phyloP scores from a whole-genome alignment of 2,888 invertebrate species.

The Ennomos quercinarius region DNA sequence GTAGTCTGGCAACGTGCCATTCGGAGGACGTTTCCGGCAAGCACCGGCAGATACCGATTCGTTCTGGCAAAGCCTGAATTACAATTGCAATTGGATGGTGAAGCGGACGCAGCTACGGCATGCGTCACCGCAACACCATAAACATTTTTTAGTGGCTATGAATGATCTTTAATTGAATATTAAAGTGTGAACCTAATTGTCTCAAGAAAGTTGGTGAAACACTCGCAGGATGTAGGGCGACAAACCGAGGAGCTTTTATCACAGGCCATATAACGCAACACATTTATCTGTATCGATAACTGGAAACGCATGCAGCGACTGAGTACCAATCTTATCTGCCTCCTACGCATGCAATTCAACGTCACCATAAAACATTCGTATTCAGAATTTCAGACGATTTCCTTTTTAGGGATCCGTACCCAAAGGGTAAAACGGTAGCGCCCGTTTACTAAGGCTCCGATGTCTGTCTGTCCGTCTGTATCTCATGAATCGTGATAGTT shows the following conservation, averaged over 20 bases:
- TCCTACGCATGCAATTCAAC: constrained; percentile 62
- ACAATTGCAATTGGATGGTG: constrained; percentile 67
- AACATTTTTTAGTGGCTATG: constrained; percentile 11
- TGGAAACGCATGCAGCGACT: constrained; percentile 54
- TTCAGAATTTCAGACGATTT: not conserved
- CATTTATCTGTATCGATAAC: constrained; percentile 54
- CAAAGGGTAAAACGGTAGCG: too few relatives aligned
- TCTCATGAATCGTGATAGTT: too few relatives aligned
- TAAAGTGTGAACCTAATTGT: not conserved
- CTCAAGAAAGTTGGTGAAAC: constrained; percentile 6
- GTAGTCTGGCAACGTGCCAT: constrained; percentile 75
- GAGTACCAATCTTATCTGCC: constrained; percentile 63
- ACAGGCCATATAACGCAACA: constrained; percentile 54
- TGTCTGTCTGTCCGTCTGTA: too few relatives aligned
- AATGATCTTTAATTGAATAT: too few relatives aligned
- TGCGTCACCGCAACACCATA: constrained; percentile 64
- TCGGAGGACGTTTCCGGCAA: constrained; percentile 73
- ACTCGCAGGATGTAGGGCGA: constrained; percentile 50
- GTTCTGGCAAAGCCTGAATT: constrained; percentile 73
- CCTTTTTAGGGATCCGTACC: too few relatives aligned
- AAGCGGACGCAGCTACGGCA: constrained; percentile 61
- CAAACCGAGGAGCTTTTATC: constrained; percentile 65
- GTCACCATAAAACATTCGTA: constrained; percentile 47
- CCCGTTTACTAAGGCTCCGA: too few relatives aligned
- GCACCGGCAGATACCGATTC: constrained; percentile 66